These are phyloP conservation scores for Lepidochrysops patricia DNA, from an alignment of 2,888 invertebrate species.

Conservation along the genomic window DNA sequence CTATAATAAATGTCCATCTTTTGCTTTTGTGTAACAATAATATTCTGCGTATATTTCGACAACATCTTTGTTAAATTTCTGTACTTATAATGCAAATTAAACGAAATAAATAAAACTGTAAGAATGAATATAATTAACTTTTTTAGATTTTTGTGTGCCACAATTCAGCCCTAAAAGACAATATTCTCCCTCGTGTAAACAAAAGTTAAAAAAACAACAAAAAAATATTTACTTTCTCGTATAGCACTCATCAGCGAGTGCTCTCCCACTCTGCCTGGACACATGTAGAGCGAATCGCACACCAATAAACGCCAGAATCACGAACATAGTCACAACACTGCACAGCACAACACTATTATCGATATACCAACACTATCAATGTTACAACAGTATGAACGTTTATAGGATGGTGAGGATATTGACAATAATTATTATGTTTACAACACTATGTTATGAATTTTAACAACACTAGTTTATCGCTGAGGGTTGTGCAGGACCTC, in stretches of 20 bases:
- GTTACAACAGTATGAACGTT: too few relatives aligned
- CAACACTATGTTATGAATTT: not conserved
- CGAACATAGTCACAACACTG: slow-evolving; percentile 45
- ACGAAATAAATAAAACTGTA: too few relatives aligned
- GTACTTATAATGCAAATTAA: too few relatives aligned
- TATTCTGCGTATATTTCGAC: too few relatives aligned
- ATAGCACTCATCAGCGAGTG: slow-evolving; percentile 66
- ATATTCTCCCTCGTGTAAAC: slow-evolving; percentile 8
- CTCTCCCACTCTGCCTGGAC: slow-evolving; percentile 60
- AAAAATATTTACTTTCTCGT: slow-evolving; percentile 58
- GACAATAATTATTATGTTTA: too few relatives aligned
- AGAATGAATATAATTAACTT: too few relatives aligned
- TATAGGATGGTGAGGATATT: too few relatives aligned
- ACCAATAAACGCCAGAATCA: slow-evolving; percentile 64
- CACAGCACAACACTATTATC: not conserved
- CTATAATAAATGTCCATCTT: too few relatives aligned
- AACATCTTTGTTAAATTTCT: too few relatives aligned
- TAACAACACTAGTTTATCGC: not conserved
- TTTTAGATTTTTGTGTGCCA: not conserved
- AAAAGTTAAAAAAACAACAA: slow-evolving; percentile 14
- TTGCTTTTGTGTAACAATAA: too few relatives aligned
- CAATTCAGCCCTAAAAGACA: not conserved
- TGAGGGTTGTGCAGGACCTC: slow-evolving; percentile 20
- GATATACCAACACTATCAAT: slow-evolving; percentile 12
- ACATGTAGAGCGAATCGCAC: slow-evolving; percentile 64